These are phyloP conservation scores for Falco rusticolus DNA, from an alignment of 2,797 vertebrate genomes.

Conservation along the genomic window DNA sequence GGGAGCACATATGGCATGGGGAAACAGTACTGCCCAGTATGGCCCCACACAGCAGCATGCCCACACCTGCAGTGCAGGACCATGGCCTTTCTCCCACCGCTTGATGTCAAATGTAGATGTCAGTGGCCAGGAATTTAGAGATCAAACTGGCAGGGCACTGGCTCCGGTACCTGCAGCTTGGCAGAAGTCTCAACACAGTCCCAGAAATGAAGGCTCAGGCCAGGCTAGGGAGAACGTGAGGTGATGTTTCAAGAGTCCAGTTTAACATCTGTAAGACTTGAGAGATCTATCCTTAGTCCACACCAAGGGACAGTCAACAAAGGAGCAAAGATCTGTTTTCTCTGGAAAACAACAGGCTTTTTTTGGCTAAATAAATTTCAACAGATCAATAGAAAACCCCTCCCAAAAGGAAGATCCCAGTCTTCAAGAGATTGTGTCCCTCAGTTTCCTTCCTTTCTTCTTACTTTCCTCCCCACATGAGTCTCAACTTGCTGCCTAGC, in stretches of 20 bases:
- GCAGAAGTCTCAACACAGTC: background rate
- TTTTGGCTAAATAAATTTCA: background rate
- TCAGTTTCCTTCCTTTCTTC: background rate
- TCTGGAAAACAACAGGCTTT: background rate
- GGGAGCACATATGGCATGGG: background rate
- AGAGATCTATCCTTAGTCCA: background rate
- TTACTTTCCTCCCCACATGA: accelerated
- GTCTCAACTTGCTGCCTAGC: background rate
- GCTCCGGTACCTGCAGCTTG: background rate
- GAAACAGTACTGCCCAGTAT: background rate
- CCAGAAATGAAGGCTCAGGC: accelerated
- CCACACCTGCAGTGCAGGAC: background rate
- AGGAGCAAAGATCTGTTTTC: background rate
- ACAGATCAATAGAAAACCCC: background rate
- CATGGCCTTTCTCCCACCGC: background rate
- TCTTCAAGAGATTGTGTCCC: background rate
- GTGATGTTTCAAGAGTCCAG: background rate
- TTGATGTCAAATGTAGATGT: background rate
- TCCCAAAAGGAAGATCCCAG: background rate
- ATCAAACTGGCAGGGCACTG: background rate
- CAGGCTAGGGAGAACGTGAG: background rate
- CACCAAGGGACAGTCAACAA: background rate
- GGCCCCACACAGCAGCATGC: background rate
- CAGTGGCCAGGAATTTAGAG: background rate
- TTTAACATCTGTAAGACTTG: background rate